Percentiles rank a stretch among this genome's conserved stretches.
These are phyloP conservation scores for Eupithecia pulchellata DNA, from an alignment of 2,888 invertebrate genomes.

Conservation along the genomic window DNA sequence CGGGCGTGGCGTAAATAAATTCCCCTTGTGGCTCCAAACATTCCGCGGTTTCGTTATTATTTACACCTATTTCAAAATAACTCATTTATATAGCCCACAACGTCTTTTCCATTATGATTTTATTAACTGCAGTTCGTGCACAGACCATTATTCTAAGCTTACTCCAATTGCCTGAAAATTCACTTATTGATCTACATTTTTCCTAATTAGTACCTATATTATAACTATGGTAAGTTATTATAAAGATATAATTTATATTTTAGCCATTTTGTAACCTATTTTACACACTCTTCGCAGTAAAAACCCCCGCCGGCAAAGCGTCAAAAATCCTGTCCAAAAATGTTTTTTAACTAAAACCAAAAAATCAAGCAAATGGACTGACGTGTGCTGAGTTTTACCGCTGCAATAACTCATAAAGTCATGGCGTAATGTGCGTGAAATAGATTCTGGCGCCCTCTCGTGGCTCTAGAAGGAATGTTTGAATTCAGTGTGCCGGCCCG, in stretches of 20 bases:
- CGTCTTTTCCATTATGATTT: not conserved
- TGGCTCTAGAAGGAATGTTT: constrained; percentile 71
- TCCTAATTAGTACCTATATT: no score
- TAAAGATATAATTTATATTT: no score
- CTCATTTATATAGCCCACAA: not conserved
- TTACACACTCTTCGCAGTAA: not conserved
- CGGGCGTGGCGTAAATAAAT: constrained; percentile 4
- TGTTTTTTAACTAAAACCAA: constrained; percentile 38
- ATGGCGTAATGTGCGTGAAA: constrained; percentile 79
- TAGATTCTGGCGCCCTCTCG: constrained; percentile 72
- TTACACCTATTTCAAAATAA: not conserved
- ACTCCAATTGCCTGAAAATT: no score
- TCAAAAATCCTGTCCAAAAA: constrained; percentile 2
- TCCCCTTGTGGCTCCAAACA: not conserved
- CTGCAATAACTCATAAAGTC: constrained; percentile 79
- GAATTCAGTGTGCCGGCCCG: constrained; percentile 63
- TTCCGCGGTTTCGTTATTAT: not conserved
- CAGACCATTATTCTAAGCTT: no score
- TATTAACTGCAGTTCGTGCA: not conserved
- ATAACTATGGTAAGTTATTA: no score
- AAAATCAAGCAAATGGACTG: constrained; percentile 72
- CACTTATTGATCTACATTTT: no score
- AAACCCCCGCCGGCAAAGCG: not conserved
- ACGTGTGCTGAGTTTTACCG: constrained; percentile 79
- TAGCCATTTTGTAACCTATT: no score